A percentile compares a stretch with the other conserved stretches of the same genome.
phyloP scores from a whole-genome alignment of 2,888 invertebrate genomes.

The Lasioglossum marginatum region DNA sequence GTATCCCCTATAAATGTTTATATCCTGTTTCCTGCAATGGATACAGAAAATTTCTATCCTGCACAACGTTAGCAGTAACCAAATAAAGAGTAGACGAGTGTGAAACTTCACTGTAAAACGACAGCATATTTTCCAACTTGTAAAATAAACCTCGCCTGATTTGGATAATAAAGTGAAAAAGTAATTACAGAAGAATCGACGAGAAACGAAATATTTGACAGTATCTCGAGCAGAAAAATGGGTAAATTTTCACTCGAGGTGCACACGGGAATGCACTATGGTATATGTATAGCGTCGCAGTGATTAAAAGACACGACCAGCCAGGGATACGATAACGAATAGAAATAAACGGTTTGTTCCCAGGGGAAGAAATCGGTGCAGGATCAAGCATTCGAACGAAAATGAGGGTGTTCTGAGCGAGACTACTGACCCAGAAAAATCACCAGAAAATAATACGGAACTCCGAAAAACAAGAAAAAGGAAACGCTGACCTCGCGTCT shows the following conservation, averaged over 20 bases:
- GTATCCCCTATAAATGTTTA: too few relatives aligned
- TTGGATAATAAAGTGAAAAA: too few relatives aligned
- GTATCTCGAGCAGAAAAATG: not conserved
- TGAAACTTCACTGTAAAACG: too few relatives aligned
- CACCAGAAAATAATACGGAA: not conserved
- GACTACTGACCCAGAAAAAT: conserved; percentile 32
- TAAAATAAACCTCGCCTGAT: too few relatives aligned
- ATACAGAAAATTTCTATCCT: too few relatives aligned
- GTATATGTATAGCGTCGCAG: not conserved
- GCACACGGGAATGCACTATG: not conserved
- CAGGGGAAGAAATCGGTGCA: not conserved
- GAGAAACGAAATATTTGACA: not conserved
- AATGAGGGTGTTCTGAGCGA: conserved; percentile 17
- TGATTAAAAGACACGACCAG: not conserved
- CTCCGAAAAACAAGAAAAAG: not conserved
- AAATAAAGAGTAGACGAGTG: too few relatives aligned
- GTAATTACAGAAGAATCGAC: not conserved
- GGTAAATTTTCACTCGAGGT: not conserved
- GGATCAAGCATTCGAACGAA: conserved; percentile 1
- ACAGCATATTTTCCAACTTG: too few relatives aligned
- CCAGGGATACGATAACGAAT: not conserved
- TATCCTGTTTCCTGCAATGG: too few relatives aligned
- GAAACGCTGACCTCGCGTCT: conserved; percentile 44
- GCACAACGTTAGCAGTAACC: too few relatives aligned
- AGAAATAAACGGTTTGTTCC: conserved; percentile 1